Evolutionary conservation across 1,140 invertebrate species (phyloP), one percentile per base, ranked within the genome.

Genomic region (Drosophila lini): DNA sequence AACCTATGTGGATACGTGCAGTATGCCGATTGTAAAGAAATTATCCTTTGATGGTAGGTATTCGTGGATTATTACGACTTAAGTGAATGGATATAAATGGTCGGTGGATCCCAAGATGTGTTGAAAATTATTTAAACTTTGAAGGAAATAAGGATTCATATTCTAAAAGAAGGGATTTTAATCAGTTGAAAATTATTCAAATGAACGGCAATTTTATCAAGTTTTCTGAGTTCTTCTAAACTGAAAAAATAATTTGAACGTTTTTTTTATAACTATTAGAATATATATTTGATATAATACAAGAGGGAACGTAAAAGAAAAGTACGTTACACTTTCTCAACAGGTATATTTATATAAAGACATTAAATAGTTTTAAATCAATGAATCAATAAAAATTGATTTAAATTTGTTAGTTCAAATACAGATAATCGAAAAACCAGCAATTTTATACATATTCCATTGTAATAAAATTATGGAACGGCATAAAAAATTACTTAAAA

Each of bases 41-140:
- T 63, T 90, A 73, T 90, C 86, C 61, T 81, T 90, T 22, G 86
- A 90, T 56, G 86, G 86, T 90, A 90, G 52, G 86, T 82, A 60
- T 16, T 11, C 11, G 31, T 34, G 38, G 32, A 32, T 19, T 9
- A 22, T 16, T 11, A 22, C 5, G 13, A 61, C 34, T 11, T 62
- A 40, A 47, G 13, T 22, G 31, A 6, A 25, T 16, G 42, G 16
- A 34, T 34, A 34, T 3, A 11, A 15, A 2, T 31, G 8, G 6
- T 8, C 7, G 4, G 11, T 25, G 16, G 1, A 7, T 36, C 19
- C 15, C 7, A 16, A 5, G n/a, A 15, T n/a, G 59, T 38, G 32
- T 34, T 15, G 25, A 11, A 16, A 60, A 2, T 7, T 15, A 7
- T 19, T 52, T 4, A 0, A 16, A 7, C 16, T 4, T 16, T 32